These are phyloP conservation scores for Sinocyclocheilus grahami DNA, from an alignment of 2,113 vertebrate genomes.

Conservation along the genomic window DNA sequence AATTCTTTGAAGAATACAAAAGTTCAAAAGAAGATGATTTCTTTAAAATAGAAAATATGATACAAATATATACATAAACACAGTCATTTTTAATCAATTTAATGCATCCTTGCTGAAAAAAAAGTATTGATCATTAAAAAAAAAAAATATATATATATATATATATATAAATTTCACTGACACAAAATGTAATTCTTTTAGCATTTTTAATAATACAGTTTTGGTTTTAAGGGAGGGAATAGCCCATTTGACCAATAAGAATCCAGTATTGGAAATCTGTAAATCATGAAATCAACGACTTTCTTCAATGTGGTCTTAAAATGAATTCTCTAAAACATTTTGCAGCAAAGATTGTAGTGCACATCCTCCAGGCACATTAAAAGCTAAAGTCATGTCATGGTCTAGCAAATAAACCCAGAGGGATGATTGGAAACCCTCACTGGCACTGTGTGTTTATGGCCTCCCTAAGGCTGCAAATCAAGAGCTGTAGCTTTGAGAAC, in stretches of 20 bases:
- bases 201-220: not conserved
- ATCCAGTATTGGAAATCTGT: not conserved
- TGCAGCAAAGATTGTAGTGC: not conserved
- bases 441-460: not conserved
- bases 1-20: not conserved
- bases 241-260: not conserved
- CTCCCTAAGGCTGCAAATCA: not conserved
- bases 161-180: too few relatives aligned
- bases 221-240: not conserved
- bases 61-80: too few relatives aligned
- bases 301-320: not conserved
- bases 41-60: too few relatives aligned
- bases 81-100: too few relatives aligned
- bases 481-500: not conserved
- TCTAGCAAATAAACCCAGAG: slow-evolving; percentile 19
- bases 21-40: too few relatives aligned
- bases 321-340: not conserved
- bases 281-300: not conserved
- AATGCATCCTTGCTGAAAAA: too few relatives aligned
- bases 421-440: slow-evolving; percentile 15
- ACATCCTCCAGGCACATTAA: not conserved
- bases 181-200: too few relatives aligned
- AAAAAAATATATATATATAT: too few relatives aligned
- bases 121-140: too few relatives aligned
- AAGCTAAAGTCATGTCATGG: slow-evolving; percentile 13